Percentiles rank a stretch among this genome's conserved stretches.
These are phyloP conservation scores for Chiloscyllium punctatum DNA, from an alignment of 2,797 vertebrate species.

Conservation along the genomic window DNA sequence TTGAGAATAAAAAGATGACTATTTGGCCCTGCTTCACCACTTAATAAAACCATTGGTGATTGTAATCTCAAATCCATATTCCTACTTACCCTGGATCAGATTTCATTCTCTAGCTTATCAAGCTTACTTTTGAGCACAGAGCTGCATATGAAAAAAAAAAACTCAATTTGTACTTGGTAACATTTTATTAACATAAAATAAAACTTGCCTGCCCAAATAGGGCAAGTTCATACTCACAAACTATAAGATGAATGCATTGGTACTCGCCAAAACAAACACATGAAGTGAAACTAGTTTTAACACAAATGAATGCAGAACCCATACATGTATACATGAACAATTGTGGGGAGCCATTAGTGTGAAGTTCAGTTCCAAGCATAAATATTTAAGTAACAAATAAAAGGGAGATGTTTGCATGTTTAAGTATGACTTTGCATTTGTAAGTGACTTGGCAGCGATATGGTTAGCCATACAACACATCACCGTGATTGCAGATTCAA, in stretches of 20 bases:
- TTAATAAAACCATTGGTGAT: too few relatives aligned
- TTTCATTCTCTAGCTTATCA: too few relatives aligned
- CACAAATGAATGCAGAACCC: background rate
- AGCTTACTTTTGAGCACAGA: too few relatives aligned
- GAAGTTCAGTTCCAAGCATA: background rate
- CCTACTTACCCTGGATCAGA: too few relatives aligned
- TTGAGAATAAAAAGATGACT: background rate
- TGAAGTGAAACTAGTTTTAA: conserved; percentile 17
- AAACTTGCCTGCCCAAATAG: conserved; percentile 23
- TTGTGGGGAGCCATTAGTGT: background rate
- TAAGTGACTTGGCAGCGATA: background rate
- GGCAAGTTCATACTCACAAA: background rate
- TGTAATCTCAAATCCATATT: too few relatives aligned
- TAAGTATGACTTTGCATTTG: background rate
- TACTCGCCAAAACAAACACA: background rate
- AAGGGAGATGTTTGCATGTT: background rate
- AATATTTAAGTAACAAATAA: background rate
- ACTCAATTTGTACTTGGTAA: background rate
- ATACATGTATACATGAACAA: background rate
- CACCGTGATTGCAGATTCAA: background rate
- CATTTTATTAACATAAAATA: conserved; percentile 36
- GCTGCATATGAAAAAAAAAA: background rate
- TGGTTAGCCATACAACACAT: background rate
- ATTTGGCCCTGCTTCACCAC: too few relatives aligned
- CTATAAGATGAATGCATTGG: background rate